Evolutionary conservation across 2,888 invertebrate species (phyloP).

Genomic region (Horisme vitalbata): DNA sequence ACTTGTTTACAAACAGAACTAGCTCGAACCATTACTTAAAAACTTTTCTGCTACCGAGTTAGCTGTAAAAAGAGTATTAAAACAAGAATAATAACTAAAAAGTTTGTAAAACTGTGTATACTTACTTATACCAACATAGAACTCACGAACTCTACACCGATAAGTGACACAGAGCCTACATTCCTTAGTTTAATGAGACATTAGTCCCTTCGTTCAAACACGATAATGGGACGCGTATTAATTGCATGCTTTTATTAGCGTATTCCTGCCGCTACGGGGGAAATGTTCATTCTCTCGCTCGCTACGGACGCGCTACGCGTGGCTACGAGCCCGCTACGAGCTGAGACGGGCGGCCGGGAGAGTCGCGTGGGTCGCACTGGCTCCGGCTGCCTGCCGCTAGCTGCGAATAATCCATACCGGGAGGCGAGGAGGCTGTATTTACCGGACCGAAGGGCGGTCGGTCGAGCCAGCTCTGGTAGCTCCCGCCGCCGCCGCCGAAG

Average conservation of each 20-base stretch:
- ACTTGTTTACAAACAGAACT: neutral
- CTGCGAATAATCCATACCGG: conserved; percentile 79
- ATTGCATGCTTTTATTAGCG: conserved; percentile 64
- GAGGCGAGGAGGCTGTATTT: conserved; percentile 76
- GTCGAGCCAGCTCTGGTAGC: conserved; percentile 64
- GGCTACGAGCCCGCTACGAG: conserved; percentile 47
- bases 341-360: conserved; percentile 54
- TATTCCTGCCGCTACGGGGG: conserved; percentile 43
- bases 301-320: conserved; percentile 48
- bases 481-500: conserved; percentile 50
- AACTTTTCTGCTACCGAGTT: neutral
- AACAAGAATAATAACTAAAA: neutral
- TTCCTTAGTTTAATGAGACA: conserved; percentile 60
- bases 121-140: conserved; percentile 46
- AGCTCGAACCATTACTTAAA: neutral
- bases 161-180: conserved; percentile 62
- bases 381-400: conserved; percentile 61
- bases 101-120: conserved; percentile 18
- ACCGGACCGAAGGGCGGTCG: conserved; percentile 76
- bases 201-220: conserved; percentile 63
- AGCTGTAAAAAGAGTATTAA: neutral
- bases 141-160: conserved; percentile 56
- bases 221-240: conserved; percentile 53
- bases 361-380: conserved; percentile 75
- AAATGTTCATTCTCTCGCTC: conserved; percentile 48